Evolutionary conservation across 2,113 vertebrate genomes (phyloP).

Genomic region (Triplophysa rosa): DNA sequence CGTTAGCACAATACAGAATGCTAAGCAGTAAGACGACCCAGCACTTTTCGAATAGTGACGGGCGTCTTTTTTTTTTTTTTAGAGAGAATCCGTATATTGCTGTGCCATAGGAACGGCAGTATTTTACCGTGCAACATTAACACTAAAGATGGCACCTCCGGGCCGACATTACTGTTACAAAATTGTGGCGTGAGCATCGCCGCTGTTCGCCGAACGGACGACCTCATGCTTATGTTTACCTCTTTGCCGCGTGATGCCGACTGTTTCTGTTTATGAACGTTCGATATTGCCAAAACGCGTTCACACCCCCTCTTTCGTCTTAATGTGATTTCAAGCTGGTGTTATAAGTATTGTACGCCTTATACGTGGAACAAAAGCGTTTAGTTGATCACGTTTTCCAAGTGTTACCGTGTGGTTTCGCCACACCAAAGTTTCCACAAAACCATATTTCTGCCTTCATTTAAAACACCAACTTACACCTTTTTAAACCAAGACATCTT

Average conservation of each 20-base stretch:
- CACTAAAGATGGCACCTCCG: conserved; percentile 8
- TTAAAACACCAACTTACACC: neutral
- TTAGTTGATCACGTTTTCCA: neutral
- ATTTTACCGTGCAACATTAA: conserved; percentile 6
- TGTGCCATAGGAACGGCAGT: neutral
- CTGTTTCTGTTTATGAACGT: conserved; percentile 17
- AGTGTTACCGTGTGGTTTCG: neutral
- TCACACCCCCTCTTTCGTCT: conserved; percentile 20
- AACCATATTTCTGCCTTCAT: conserved; percentile 10
- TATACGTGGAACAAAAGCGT: neutral
- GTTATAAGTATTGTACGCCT: conserved; percentile 9
- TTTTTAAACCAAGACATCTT: conserved; percentile 10
- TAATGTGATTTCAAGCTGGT: conserved; percentile 23
- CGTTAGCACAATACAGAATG: neutral
- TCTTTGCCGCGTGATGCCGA: conserved; percentile 4
- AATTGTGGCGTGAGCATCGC: neutral
- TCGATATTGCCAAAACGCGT: conserved; percentile 26
- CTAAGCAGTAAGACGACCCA: neutral
- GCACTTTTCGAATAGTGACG: neutral
- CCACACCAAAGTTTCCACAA: neutral
- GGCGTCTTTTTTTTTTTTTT: neutral
- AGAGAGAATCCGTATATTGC: neutral
- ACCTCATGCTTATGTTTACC: conserved; percentile 13
- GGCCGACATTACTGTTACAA: conserved; percentile 16
- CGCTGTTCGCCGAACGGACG: too few species aligned